Conservation (phyloP, 2,888 invertebrate genomes). For the Leucoptera coffeella region DNA sequence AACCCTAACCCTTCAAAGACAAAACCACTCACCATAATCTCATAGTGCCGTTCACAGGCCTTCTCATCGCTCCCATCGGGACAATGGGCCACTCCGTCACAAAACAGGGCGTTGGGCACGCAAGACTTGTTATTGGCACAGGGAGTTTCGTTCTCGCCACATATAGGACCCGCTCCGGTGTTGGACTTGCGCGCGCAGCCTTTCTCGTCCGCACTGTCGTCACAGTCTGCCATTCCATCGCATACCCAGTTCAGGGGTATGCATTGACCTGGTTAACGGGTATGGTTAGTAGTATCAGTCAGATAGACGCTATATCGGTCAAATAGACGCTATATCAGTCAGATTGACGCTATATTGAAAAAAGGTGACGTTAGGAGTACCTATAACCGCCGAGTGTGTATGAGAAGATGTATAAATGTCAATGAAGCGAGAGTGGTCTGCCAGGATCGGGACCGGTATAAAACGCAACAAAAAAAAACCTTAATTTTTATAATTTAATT, state of each 20-base stretch:
- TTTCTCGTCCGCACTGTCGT: constrained; percentile 73
- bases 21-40: neutral
- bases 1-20: too few species aligned
- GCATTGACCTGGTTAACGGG: constrained; percentile 67
- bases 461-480: too few species aligned
- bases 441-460: too few species aligned
- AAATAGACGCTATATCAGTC: too few species aligned
- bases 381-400: too few species aligned
- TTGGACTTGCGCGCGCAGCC: constrained; percentile 12
- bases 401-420: too few species aligned
- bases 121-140: constrained; percentile 60
- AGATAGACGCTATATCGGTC: too few species aligned
- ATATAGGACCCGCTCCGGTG: constrained; percentile 15
- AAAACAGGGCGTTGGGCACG: constrained; percentile 62
- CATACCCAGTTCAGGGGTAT: constrained; percentile 75
- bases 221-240: constrained; percentile 76
- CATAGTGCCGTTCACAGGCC: neutral
- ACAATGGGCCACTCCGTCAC: constrained; percentile 73
- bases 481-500: too few species aligned
- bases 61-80: constrained; percentile 67
- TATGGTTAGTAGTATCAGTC: too few species aligned
- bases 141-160: constrained; percentile 50
- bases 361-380: too few species aligned
- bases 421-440: too few species aligned
- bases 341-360: too few species aligned